Evolutionary conservation across 2,113 vertebrate species (phyloP).

Genomic region (Apistogramma diplotaenia): DNA sequence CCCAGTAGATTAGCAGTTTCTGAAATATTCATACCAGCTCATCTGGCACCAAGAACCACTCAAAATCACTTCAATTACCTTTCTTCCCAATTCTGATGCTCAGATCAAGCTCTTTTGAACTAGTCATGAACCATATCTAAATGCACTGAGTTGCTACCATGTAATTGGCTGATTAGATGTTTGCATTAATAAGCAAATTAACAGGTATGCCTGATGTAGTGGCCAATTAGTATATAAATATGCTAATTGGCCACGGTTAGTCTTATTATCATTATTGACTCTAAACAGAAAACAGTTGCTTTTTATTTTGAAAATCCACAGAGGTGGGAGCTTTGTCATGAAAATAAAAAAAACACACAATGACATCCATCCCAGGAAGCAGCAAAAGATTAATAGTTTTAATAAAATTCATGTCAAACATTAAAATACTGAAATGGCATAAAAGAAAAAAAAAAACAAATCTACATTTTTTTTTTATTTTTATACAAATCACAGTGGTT

Average conservation of each 20-base stretch:
- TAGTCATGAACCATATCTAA: no score
- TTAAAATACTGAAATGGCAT: constrained; percentile 83
- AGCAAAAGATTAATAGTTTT: constrained; percentile 77
- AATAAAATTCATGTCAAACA: constrained; percentile 84
- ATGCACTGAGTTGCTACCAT: no score
- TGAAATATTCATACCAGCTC: no score
- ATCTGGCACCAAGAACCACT: no score
- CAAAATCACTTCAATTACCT: no score
- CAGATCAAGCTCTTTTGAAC: no score
- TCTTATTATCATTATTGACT: not conserved
- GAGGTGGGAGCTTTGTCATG: not conserved
- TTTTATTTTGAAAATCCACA: not conserved
- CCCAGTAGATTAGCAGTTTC: not conserved
- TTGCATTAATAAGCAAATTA: no score
- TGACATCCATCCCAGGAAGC: not conserved
- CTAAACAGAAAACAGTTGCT: not conserved
- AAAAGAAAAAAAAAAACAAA: constrained; percentile 25
- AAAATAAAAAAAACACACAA: constrained; percentile 3
- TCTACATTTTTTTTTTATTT: constrained; percentile 52
- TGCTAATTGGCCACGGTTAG: no score
- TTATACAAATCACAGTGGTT: constrained; percentile 83
- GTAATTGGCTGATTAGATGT: no score
- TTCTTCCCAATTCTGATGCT: no score
- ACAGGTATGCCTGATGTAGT: no score
- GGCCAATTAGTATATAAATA: no score